phyloP scores from a whole-genome alignment of 2,888 invertebrate genomes.

The Rosalia funebris region DNA sequence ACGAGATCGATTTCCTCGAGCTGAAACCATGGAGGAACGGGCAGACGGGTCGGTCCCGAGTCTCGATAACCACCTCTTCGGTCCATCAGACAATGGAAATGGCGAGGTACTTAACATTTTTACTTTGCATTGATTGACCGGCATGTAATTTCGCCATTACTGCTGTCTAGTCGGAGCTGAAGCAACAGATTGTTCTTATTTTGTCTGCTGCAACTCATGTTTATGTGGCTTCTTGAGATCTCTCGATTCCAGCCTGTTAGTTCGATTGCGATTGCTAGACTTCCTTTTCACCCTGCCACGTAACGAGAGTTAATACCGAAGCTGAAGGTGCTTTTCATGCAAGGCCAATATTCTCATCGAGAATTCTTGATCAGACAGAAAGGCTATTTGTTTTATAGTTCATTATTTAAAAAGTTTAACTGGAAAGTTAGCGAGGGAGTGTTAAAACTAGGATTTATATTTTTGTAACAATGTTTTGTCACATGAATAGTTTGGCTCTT shows the following conservation, averaged over 20 bases:
- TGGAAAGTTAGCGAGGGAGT: too few relatives aligned
- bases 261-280: background rate
- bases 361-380: too few relatives aligned
- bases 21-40: constrained; percentile 1
- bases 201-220: constrained; percentile 33
- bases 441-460: too few relatives aligned
- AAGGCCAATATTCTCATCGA: too few relatives aligned
- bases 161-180: constrained; percentile 38
- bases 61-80: constrained; percentile 20
- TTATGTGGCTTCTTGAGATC: constrained; percentile 28
- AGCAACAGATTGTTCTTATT: constrained; percentile 36
- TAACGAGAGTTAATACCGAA: too few relatives aligned
- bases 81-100: constrained; percentile 47
- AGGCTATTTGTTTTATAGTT: too few relatives aligned
- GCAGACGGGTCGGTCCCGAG: constrained; percentile 5
- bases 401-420: too few relatives aligned
- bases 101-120: constrained; percentile 48
- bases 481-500: too few relatives aligned
- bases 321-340: too few relatives aligned
- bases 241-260: background rate
- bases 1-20: constrained; percentile 10
- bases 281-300: background rate
- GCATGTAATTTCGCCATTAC: constrained; percentile 47
- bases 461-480: too few relatives aligned
- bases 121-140: constrained; percentile 52